Evolutionary conservation across 2,888 invertebrate species (phyloP).

Genomic region (Drosophila tripunctata): DNA sequence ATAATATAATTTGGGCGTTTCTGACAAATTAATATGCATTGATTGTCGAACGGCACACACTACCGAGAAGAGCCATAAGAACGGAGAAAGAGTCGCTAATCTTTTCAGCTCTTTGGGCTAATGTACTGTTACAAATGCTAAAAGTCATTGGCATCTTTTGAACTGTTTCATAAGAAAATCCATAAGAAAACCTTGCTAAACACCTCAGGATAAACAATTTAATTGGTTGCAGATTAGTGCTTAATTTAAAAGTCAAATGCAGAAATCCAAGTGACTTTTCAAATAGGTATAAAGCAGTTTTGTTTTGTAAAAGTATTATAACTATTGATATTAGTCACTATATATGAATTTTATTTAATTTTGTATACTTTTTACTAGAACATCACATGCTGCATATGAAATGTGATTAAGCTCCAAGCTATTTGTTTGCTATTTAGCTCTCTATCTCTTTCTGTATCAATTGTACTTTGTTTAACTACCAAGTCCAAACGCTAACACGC

Average conservation of each 20-base stretch:
- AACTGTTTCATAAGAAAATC: background rate
- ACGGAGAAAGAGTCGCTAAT: slow-evolving; percentile 2
- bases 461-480: slow-evolving; percentile 4
- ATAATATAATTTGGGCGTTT: slow-evolving; percentile 53
- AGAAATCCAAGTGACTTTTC: too few relatives aligned
- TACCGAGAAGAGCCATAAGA: slow-evolving; percentile 14
- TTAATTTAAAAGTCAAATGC: background rate
- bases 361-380: too few relatives aligned
- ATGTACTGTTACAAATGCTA: background rate
- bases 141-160: background rate
- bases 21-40: slow-evolving; percentile 69
- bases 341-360: too few relatives aligned
- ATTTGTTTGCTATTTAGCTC: background rate
- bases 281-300: too few relatives aligned
- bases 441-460: background rate
- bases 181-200: background rate
- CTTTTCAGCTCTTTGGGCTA: background rate
- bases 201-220: background rate
- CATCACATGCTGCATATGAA: slow-evolving; percentile 30
- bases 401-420: slow-evolving; percentile 29
- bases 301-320: too few relatives aligned
- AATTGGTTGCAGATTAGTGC: background rate
- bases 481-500: background rate
- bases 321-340: too few relatives aligned
- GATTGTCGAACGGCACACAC: slow-evolving; percentile 26